Percentiles rank a stretch among this genome's conserved stretches.
phyloP scores from a whole-genome alignment of 1,140 invertebrate genomes.

The Meteorus sp. region DNA sequence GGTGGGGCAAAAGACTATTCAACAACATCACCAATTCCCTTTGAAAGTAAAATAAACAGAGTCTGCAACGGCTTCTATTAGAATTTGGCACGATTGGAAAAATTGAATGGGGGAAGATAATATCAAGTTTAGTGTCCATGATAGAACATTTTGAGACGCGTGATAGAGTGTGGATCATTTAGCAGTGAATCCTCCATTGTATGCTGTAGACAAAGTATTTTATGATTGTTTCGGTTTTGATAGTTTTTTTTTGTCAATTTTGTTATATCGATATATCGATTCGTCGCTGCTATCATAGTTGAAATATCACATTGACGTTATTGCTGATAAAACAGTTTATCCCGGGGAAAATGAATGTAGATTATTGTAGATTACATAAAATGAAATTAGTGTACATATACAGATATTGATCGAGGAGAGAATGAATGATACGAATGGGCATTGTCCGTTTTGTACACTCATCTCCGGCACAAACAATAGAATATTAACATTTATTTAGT shows the following conservation, averaged over 20 bases:
- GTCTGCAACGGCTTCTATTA: background rate
- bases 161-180: slow-evolving; percentile 5
- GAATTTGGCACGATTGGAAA: background rate
- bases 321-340: slow-evolving; percentile 14
- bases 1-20: slow-evolving; percentile 83
- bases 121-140: background rate
- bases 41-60: slow-evolving; percentile 47
- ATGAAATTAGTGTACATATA: slow-evolving; percentile 22
- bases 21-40: slow-evolving; percentile 78
- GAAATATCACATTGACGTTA: background rate
- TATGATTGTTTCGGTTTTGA: too few species aligned
- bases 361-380: background rate
- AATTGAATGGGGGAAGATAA: background rate
- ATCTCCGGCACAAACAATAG: slow-evolving; percentile 18
- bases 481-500: slow-evolving; percentile 37
- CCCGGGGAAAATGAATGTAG: background rate
- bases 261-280: background rate
- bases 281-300: slow-evolving; percentile 3
- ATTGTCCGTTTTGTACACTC: background rate
- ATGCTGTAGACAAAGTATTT: slow-evolving; percentile 6
- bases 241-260: background rate
- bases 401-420: background rate
- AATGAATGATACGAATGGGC: background rate
- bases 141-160: background rate
- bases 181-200: too few species aligned